phyloP scores from a whole-genome alignment of 2,797 vertebrate genomes.

The Rhinichthys osculus region DNA sequence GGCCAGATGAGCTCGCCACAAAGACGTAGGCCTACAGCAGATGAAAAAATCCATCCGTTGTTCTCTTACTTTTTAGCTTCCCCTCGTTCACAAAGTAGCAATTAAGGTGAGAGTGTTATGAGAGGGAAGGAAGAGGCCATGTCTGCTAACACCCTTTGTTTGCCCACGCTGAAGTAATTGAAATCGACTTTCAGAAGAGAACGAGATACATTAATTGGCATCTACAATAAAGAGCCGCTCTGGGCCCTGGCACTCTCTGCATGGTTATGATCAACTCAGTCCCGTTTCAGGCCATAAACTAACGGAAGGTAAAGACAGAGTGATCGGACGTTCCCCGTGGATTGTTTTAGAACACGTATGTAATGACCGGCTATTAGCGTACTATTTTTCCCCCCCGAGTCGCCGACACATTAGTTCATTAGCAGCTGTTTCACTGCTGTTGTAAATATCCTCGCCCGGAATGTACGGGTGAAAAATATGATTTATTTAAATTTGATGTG shows the following conservation, averaged over 20 bases:
- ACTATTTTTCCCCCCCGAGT: slow-evolving; percentile 23
- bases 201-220: slow-evolving; percentile 56
- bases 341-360: slow-evolving; percentile 44
- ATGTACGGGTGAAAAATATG: slow-evolving; percentile 45
- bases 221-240: slow-evolving; percentile 16
- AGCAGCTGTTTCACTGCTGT: slow-evolving; percentile 56
- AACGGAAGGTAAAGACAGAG: slow-evolving; percentile 7
- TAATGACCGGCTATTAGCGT: slow-evolving; percentile 53
- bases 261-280: background rate
- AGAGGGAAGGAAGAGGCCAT: slow-evolving; percentile 21
- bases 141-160: slow-evolving; percentile 57
- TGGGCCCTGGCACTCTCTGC: background rate
- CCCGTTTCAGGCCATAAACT: slow-evolving; percentile 2
- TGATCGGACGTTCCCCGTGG: slow-evolving; percentile 10
- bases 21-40: slow-evolving; percentile 31
- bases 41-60: slow-evolving; percentile 42
- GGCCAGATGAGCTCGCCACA: slow-evolving; percentile 59
- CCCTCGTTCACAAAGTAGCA: slow-evolving; percentile 50
- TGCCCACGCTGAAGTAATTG: slow-evolving; percentile 54
- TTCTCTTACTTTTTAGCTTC: slow-evolving; percentile 24
- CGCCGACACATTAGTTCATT: slow-evolving; percentile 60
- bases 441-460: slow-evolving; percentile 43
- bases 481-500: slow-evolving; percentile 64
- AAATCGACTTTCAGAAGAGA: slow-evolving; percentile 60
- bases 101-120: slow-evolving; percentile 60